Evolutionary conservation across 2,888 invertebrate genomes (phyloP).

Genomic region (Frankliniella fusca): DNA sequence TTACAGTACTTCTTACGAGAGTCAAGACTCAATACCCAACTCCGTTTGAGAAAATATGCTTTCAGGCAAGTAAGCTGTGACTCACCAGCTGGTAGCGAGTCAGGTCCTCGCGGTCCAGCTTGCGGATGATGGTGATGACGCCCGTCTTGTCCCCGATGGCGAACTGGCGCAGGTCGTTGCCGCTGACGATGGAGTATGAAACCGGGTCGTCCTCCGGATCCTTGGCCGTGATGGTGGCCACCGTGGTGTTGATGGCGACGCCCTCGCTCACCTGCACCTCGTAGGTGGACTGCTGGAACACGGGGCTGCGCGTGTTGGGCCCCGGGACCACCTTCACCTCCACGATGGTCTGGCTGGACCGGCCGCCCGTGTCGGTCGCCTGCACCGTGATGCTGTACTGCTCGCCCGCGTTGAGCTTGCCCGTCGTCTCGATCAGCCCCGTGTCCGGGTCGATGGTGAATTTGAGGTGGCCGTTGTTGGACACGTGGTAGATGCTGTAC

Average conservation of each 20-base stretch:
- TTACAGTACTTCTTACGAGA: too few relatives aligned
- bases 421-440: conserved; percentile 74
- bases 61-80: too few relatives aligned
- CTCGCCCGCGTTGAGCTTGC: conserved; percentile 77
- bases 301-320: conserved; percentile 73
- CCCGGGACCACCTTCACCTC: conserved; percentile 81
- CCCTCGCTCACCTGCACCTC: conserved; percentile 87
- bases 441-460: conserved; percentile 76
- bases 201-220: conserved; percentile 86
- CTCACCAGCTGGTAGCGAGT: conserved; percentile 79
- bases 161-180: conserved; percentile 85
- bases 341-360: conserved; percentile 78
- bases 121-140: conserved; percentile 78
- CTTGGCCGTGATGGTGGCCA: conserved; percentile 75
- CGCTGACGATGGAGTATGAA: conserved; percentile 78
- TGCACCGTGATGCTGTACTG: conserved; percentile 79
- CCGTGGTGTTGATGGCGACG: conserved; percentile 80
- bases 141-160: conserved; percentile 80
- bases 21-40: too few relatives aligned
- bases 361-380: conserved; percentile 70
- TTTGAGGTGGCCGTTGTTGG: conserved; percentile 82
- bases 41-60: too few relatives aligned
- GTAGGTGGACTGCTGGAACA: conserved; percentile 75
- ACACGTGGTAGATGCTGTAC: conserved; percentile 85
- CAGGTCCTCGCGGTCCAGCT: conserved; percentile 82